Evolutionary conservation across 2,113 vertebrate species (phyloP).

Genomic region (Ascaphus truei): DNA sequence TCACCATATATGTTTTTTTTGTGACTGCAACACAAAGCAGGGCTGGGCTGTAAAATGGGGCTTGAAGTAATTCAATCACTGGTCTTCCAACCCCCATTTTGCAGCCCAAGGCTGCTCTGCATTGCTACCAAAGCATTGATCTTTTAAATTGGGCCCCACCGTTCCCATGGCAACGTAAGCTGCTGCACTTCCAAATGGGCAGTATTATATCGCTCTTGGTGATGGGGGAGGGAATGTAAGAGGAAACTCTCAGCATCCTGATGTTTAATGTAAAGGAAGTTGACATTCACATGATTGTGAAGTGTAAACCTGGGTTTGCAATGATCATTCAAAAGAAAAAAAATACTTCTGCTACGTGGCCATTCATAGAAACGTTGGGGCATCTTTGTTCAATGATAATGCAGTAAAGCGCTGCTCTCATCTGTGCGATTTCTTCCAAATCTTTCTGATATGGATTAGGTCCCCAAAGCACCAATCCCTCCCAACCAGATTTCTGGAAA

Average conservation of each 20-base stretch:
- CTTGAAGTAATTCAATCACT: too few relatives aligned
- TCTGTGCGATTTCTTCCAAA: too few relatives aligned
- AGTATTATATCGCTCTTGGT: conserved; percentile 31
- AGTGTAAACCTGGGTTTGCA: background rate
- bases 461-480: too few relatives aligned
- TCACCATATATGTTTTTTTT: too few relatives aligned
- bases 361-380: background rate
- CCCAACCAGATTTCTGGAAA: too few relatives aligned
- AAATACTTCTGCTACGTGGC: background rate
- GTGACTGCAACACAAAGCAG: too few relatives aligned
- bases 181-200: conserved; percentile 33
- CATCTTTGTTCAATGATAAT: background rate
- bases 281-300: conserved; percentile 26
- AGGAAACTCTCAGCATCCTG: conserved; percentile 35
- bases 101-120: background rate
- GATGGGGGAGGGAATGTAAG: conserved; percentile 25
- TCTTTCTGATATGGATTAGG: too few relatives aligned
- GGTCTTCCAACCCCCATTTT: conserved; percentile 14
- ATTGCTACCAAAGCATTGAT: conserved; percentile 35
- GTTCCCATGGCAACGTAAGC: conserved; percentile 37
- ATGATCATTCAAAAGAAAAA: background rate
- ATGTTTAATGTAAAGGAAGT: conserved; percentile 35
- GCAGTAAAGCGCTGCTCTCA: too few relatives aligned
- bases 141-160: conserved; percentile 37
- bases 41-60: too few relatives aligned